These are phyloP conservation scores for Eulithis testata DNA, from an alignment of 2,888 invertebrate genomes.

Conservation along the genomic window DNA sequence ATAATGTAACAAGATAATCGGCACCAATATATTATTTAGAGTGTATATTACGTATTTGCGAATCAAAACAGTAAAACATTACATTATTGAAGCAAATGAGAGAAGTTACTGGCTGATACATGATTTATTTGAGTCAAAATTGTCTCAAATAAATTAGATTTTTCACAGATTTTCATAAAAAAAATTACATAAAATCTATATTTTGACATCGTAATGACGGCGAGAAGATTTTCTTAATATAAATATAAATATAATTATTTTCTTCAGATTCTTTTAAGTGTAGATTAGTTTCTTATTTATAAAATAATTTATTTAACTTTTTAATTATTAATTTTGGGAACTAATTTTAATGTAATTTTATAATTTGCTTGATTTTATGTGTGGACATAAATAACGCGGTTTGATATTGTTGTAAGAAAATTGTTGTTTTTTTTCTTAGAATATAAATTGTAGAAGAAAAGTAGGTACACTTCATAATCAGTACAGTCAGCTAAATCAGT, in stretches of 20 bases:
- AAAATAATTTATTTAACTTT: conserved; percentile 33
- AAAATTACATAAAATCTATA: too few relatives aligned
- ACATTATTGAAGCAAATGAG: too few relatives aligned
- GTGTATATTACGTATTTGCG: not conserved
- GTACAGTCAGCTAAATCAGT: not conserved
- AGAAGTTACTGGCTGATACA: too few relatives aligned
- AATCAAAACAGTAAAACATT: not conserved
- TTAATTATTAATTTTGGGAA: conserved; percentile 23
- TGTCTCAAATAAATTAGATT: too few relatives aligned
- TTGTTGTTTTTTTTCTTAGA: conserved; percentile 1
- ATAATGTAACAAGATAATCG: too few relatives aligned
- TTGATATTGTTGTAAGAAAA: conserved; percentile 1
- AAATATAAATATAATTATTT: not conserved
- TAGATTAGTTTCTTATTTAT: conserved; percentile 25
- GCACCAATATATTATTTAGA: too few relatives aligned
- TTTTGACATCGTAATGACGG: not conserved
- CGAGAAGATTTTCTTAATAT: not conserved
- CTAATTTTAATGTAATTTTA: conserved; percentile 20
- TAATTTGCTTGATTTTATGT: conserved; percentile 17
- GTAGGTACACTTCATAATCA: too few relatives aligned
- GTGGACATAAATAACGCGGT: conserved; percentile 4
- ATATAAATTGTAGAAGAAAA: not conserved
- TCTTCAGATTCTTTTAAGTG: conserved; percentile 6
- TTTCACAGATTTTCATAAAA: too few relatives aligned
- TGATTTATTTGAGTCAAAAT: too few relatives aligned